phyloP scores from a whole-genome alignment of 2,888 invertebrate species.

The Andrena fulva region DNA sequence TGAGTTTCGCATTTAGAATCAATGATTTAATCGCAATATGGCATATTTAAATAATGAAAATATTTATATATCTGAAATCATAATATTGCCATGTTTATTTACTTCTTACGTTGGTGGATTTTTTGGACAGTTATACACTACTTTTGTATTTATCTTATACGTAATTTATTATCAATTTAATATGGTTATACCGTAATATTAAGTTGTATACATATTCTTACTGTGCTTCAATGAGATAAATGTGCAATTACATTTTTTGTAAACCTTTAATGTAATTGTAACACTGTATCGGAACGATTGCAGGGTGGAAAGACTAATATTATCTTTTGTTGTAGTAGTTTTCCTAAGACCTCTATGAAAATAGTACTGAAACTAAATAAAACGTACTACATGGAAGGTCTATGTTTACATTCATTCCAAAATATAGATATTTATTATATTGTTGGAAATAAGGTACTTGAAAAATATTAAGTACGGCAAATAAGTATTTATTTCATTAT shows the following conservation, averaged over 20 bases:
- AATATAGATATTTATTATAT: not conserved
- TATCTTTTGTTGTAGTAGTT: slow-evolving; percentile 31
- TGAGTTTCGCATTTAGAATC: not conserved
- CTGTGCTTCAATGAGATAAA: slow-evolving; percentile 4
- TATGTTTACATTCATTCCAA: not conserved
- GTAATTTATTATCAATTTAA: slow-evolving; percentile 4
- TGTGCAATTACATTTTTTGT: slow-evolving; percentile 40
- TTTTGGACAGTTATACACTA: not conserved
- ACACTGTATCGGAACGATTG: slow-evolving; percentile 27
- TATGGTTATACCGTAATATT: slow-evolving; percentile 6
- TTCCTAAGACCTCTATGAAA: slow-evolving; percentile 29
- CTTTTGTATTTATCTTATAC: slow-evolving; percentile 1
- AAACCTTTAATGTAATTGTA: slow-evolving; percentile 16
- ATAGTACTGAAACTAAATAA: slow-evolving; percentile 33
- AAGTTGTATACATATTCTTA: slow-evolving; percentile 11
- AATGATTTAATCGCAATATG: not conserved
- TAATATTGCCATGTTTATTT: not conserved
- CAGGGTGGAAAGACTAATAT: slow-evolving; percentile 49
- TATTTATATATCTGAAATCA: not conserved
- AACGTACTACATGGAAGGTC: slow-evolving; percentile 6
- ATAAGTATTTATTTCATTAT: too few species aligned
- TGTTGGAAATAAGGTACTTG: not conserved
- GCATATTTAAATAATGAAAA: not conserved
- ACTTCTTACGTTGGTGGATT: not conserved
- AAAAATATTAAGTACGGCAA: not conserved